A percentile compares a stretch with the other conserved stretches of the same genome.
These are phyloP conservation scores for Ibycter americanus DNA, from an alignment of 2,797 vertebrate species.

Conservation along the genomic window DNA sequence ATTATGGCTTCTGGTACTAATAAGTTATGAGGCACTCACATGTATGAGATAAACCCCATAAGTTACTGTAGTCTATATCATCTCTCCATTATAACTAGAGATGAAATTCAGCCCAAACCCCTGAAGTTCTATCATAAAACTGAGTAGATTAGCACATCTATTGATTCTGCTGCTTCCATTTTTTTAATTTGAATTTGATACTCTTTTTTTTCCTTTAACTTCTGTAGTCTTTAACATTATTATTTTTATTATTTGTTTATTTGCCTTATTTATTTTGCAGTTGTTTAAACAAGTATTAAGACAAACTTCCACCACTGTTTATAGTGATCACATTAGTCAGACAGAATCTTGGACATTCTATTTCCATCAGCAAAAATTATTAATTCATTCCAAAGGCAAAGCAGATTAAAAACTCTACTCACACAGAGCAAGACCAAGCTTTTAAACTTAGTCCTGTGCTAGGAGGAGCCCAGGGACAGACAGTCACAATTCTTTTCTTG, in stretches of 20 bases:
- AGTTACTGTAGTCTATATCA: conserved; percentile 71
- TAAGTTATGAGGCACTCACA: conserved; percentile 67
- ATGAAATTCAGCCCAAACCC: conserved; percentile 48
- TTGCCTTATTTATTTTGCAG: conserved; percentile 13
- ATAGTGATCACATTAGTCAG: conserved; percentile 42
- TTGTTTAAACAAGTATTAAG: conserved; percentile 39
- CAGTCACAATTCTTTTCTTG: neutral
- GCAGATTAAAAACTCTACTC: conserved; percentile 39
- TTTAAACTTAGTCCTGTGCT: neutral
- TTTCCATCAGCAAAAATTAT: conserved; percentile 35
- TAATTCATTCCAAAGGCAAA: conserved; percentile 35
- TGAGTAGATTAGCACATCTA: conserved; percentile 53
- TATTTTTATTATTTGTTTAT: conserved; percentile 27
- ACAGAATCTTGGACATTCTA: conserved; percentile 17
- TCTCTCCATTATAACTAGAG: conserved; percentile 66
- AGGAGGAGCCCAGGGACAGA: neutral
- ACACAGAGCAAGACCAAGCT: neutral
- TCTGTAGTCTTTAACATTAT: conserved; percentile 11
- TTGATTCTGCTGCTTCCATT: conserved; percentile 41
- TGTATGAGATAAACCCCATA: conserved; percentile 67
- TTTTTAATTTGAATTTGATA: conserved; percentile 16
- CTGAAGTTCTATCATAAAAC: conserved; percentile 65
- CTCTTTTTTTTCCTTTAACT: conserved; percentile 34
- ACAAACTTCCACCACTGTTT: conserved; percentile 25
- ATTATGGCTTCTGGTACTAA: conserved; percentile 63